Evolutionary conservation across 2,888 invertebrate genomes (phyloP), one percentile per base, ranked within the genome.

Genomic region (Carterocephalus palaemon): DNA sequence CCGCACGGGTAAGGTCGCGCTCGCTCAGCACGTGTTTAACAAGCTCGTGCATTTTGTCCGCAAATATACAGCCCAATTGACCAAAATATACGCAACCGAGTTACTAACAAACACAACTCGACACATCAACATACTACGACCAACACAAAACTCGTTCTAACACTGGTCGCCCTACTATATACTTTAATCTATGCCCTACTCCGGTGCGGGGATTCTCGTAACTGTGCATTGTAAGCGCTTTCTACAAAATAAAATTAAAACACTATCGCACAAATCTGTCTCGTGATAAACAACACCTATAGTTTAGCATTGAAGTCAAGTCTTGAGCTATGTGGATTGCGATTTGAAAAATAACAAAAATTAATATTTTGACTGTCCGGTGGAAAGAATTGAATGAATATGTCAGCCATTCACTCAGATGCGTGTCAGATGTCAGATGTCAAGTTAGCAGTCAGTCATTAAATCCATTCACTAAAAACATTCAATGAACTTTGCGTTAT

Each of bases 21-120:
- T 95, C 93, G 66, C 92, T 94, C 56, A 97, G 89, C 55, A 97
- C 96, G 88, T 95, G 94, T 69, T 93, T 93, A 72, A 97, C 93
- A 68, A 97, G 88, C 79, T 95, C 95, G 85, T 96, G 96, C 96
- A 96, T 96, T 71, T 84, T 92, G 67, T 41, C 28, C 31, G 43
- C 17, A 8, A 29, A 17, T 37, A 16, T 16, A 12, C 10, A 51
- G 53, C 50, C 48, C 52, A 46, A 59, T 56, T 57, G 43, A 33
- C 38, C 13, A 54, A 49, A 46, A 56, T 52, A 57, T 54, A 47
- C 51, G 52, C 49, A 36, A 43, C 34, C 53, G 46, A 51, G 51
- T 48, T 49, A 51, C 53, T 48, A 46, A 53, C 52, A 55, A 57
- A 57, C 53, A 56, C 54, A 43, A 57, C 53, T 63, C 59, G 56